These are phyloP conservation scores for Nomada hirtipes DNA, from an alignment of 2,888 invertebrate species.

Conservation along the genomic window DNA sequence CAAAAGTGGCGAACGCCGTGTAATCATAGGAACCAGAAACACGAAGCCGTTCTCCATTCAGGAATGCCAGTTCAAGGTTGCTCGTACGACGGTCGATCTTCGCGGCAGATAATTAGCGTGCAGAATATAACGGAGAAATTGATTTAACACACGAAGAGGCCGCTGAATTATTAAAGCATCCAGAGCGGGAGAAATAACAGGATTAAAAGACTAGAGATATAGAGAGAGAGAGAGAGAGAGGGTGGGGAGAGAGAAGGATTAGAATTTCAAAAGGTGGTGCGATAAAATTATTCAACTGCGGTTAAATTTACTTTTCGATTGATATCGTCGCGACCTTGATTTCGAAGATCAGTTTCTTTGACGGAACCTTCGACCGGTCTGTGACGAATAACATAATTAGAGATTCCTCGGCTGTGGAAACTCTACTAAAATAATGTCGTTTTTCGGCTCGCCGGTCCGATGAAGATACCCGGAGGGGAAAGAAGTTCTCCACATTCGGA, in stretches of 20 bases:
- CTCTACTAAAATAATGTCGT: no score
- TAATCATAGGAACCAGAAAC: not conserved
- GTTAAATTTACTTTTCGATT: conserved; percentile 46
- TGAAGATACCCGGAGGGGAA: no score
- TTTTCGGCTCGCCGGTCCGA: no score
- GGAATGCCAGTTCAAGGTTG: not conserved
- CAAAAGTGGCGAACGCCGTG: no score
- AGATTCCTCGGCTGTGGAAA: no score
- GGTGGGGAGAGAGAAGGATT: conserved; percentile 26
- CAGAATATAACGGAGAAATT: conserved; percentile 22
- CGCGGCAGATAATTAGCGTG: not conserved
- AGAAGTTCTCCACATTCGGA: no score
- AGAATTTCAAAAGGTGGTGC: conserved; percentile 41
- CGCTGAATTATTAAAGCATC: conserved; percentile 43
- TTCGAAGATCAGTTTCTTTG: conserved; percentile 58
- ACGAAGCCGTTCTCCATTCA: not conserved
- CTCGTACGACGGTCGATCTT: not conserved
- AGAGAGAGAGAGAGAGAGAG: no score
- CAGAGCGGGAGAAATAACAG: not conserved
- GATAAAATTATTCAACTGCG: conserved; percentile 49
- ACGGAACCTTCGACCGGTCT: not conserved
- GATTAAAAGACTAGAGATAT: conserved; percentile 40
- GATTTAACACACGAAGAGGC: not conserved
- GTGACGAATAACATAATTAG: no score
- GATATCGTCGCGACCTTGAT: conserved; percentile 69